These are phyloP conservation scores for Apis florea DNA, from an alignment of 1,140 invertebrate genomes.

Conservation along the genomic window DNA sequence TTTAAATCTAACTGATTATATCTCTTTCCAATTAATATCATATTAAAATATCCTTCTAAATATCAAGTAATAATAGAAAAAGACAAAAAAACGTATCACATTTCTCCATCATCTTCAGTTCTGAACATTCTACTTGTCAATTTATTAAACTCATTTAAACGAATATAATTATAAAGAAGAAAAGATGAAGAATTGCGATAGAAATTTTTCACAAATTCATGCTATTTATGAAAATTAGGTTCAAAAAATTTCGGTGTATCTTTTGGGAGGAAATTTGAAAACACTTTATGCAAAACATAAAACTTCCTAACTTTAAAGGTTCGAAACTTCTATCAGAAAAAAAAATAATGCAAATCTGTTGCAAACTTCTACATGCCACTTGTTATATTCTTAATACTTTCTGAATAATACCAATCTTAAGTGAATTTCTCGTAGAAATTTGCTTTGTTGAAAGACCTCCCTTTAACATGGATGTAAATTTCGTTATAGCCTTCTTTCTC, in stretches of 20 bases:
- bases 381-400: neutral
- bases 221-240: neutral
- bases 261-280: neutral
- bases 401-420: conserved; percentile 27
- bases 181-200: too few species aligned
- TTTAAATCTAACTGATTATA: too few species aligned
- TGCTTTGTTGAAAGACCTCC: neutral
- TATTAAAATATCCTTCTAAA: too few species aligned
- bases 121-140: too few species aligned
- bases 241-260: neutral
- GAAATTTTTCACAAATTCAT: neutral
- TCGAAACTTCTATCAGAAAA: neutral
- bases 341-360: neutral
- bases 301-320: neutral
- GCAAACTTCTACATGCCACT: neutral
- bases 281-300: neutral
- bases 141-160: neutral
- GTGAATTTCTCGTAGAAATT: neutral
- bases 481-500: neutral
- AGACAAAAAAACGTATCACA: too few species aligned
- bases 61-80: too few species aligned
- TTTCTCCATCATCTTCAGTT: too few species aligned
- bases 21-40: too few species aligned
- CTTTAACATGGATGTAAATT: neutral
- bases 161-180: neutral